Percentiles rank a stretch among this genome's conserved stretches.
Conservation (phyloP, 2,113 vertebrate genomes). For the Dicrurus megarhynchus region DNA sequence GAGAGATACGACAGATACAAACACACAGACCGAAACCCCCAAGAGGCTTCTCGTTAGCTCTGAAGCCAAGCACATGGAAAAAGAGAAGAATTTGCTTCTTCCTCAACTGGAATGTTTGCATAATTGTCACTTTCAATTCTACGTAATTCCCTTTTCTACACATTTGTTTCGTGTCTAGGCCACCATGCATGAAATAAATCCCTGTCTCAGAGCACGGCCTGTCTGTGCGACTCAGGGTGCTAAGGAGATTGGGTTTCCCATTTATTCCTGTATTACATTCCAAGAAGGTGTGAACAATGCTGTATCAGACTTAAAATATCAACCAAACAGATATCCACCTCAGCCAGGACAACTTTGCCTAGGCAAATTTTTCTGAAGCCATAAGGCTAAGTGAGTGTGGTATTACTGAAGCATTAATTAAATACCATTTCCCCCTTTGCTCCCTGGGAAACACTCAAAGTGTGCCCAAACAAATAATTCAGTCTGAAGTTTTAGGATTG, state of each 20-base stretch:
- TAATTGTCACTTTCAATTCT: slow-evolving; percentile 64
- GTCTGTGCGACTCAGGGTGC: neutral
- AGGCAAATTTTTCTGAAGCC: neutral
- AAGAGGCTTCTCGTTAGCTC: neutral
- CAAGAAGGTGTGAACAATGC: slow-evolving; percentile 55
- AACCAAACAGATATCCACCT: neutral
- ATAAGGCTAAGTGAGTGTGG: neutral
- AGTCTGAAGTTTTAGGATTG: neutral
- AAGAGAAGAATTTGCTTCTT: slow-evolving; percentile 47
- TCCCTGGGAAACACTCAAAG: no score
- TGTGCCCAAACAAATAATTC: neutral
- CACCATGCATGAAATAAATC: slow-evolving; percentile 48
- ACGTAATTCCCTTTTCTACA: slow-evolving; percentile 29
- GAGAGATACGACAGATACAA: slow-evolving; percentile 14
- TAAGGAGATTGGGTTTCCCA: slow-evolving; percentile 30
- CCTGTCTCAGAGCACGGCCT: neutral
- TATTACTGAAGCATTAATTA: neutral
- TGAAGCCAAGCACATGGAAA: neutral
- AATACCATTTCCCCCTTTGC: neutral
- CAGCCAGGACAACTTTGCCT: neutral
- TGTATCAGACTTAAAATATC: slow-evolving; percentile 15
- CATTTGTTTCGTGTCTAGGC: slow-evolving; percentile 30
- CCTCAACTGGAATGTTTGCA: slow-evolving; percentile 38
- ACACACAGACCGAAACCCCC: slow-evolving; percentile 9
- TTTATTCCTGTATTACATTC: slow-evolving; percentile 24